Evolutionary conservation across 30 jellyfish, hydroid and myxozoan species (phyloP).

Genomic region (Calvadosia cruxmelitensis): DNA sequence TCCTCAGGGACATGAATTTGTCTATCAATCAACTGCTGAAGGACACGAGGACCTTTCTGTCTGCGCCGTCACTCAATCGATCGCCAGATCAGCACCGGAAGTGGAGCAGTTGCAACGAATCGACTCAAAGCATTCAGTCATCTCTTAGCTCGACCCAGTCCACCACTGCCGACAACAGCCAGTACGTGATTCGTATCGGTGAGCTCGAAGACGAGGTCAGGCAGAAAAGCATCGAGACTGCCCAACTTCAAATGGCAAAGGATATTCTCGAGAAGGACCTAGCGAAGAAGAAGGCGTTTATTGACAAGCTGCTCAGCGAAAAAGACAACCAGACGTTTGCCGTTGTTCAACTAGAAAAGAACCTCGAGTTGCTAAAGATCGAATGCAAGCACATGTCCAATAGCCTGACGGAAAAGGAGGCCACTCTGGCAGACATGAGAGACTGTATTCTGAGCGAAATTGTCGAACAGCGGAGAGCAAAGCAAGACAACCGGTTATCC

Average conservation of each 20-base stretch:
- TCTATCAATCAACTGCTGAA: not conserved
- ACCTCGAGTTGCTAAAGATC: not conserved
- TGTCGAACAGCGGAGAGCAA: not conserved
- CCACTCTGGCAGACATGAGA: not conserved
- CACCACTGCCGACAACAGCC: not conserved
- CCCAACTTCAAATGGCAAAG: too few species aligned
- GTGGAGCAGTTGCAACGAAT: not conserved
- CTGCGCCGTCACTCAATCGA: not conserved
- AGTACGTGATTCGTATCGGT: not conserved
- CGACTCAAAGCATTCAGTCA: not conserved
- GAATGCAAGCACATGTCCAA: not conserved
- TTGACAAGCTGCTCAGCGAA: not conserved
- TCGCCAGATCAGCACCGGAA: not conserved
- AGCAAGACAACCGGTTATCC: not conserved
- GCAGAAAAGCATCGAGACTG: not conserved
- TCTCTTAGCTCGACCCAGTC: not conserved
- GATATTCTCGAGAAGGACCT: not conserved
- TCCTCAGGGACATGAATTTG: not conserved
- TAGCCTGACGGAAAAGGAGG: not conserved
- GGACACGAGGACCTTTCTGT: not conserved
- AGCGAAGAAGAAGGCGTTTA: not conserved
- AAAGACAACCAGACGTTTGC: not conserved
- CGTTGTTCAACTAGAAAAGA: not conserved
- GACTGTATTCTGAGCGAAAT: not conserved
- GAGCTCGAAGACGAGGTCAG: not conserved